Percentiles rank a stretch among this genome's conserved stretches.
These are phyloP conservation scores for Aphodius sticticus DNA, from an alignment of 2,888 invertebrate genomes.

Conservation along the genomic window DNA sequence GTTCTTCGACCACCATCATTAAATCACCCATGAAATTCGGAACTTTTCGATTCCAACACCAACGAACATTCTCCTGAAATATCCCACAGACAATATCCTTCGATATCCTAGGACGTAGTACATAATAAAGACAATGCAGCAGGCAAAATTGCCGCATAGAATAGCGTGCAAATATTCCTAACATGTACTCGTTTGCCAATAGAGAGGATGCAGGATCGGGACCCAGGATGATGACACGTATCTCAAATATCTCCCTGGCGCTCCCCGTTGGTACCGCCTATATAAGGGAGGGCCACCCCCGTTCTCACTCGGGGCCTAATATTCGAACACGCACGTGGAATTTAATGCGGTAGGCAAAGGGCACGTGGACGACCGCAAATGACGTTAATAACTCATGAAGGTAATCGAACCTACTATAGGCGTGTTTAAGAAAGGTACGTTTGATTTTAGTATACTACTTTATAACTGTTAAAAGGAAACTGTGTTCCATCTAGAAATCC, in stretches of 20 bases:
- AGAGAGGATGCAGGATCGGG: not conserved
- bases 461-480: too few relatives aligned
- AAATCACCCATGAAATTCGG: too few relatives aligned
- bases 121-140: not conserved
- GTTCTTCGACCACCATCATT: too few relatives aligned
- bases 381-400: too few relatives aligned
- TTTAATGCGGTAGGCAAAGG: not conserved
- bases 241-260: not conserved
- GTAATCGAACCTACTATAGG: too few relatives aligned
- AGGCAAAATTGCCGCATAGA: not conserved
- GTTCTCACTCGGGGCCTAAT: not conserved
- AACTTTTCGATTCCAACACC: too few relatives aligned
- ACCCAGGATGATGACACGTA: not conserved
- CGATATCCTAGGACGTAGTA: not conserved
- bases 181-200: not conserved
- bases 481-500: too few relatives aligned
- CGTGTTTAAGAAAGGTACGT: too few relatives aligned
- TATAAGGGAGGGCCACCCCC: not conserved
- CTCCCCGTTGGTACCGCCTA: not conserved
- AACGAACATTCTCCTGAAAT: not conserved
- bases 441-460: too few relatives aligned
- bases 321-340: not conserved
- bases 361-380: too few relatives aligned
- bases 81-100: not conserved
- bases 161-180: not conserved